Evolutionary conservation across 2,888 invertebrate species (phyloP).

Genomic region (Volucella inflata): DNA sequence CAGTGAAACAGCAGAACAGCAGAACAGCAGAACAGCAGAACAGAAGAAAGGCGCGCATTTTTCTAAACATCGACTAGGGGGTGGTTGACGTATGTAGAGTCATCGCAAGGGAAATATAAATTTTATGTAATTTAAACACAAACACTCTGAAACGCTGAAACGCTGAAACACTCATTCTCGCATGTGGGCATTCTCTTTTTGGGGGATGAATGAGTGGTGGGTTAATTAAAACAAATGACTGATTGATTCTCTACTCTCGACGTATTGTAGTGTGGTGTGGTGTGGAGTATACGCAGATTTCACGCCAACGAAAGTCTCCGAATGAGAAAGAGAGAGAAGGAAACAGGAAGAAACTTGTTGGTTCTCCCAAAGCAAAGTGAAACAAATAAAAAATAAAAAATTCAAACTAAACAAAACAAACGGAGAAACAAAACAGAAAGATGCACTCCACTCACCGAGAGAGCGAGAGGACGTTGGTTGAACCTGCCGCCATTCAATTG

Average conservation of each 20-base stretch:
- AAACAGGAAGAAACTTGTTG: constrained; percentile 73
- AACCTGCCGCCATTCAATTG: constrained; percentile 28
- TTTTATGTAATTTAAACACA: constrained; percentile 21
- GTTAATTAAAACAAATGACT: constrained; percentile 62
- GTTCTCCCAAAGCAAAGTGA: constrained; percentile 47
- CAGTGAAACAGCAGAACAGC: not conserved
- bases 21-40: not conserved
- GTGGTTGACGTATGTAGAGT: not conserved
- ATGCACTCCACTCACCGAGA: constrained; percentile 22
- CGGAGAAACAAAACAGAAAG: constrained; percentile 35
- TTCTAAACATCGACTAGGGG: not conserved
- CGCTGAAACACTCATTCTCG: not conserved
- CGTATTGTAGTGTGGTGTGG: not conserved
- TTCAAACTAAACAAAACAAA: constrained; percentile 19
- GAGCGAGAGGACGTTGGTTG: constrained; percentile 59
- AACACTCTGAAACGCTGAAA: not conserved
- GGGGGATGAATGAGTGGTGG: constrained; percentile 58
- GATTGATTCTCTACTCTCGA: constrained; percentile 53
- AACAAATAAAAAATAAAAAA: constrained; percentile 1
- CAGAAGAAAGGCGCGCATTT: constrained; percentile 46
- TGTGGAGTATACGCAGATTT: not conserved
- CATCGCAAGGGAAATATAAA: not conserved
- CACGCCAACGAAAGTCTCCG: not conserved
- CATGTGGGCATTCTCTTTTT: no score
- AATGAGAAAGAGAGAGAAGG: constrained; percentile 53